Evolutionary conservation across 2,113 vertebrate species (phyloP).

Genomic region (Isichthys henryi): DNA sequence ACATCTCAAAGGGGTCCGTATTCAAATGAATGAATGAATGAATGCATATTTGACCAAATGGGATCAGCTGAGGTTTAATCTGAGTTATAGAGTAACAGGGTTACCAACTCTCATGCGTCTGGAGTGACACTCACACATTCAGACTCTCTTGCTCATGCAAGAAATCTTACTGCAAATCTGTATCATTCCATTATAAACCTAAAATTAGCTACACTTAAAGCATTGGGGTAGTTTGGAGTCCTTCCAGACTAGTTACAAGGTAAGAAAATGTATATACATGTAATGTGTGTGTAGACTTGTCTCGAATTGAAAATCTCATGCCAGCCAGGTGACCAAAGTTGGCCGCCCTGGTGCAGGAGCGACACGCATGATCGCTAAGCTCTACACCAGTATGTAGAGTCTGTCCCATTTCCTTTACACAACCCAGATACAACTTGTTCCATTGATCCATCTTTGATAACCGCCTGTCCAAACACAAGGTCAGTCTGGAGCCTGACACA

Average conservation of each 20-base stretch:
- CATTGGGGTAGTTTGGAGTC: too few species aligned
- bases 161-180: too few species aligned
- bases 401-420: background rate
- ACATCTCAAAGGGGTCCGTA: background rate
- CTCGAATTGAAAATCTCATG: too few species aligned
- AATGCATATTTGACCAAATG: background rate
- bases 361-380: background rate
- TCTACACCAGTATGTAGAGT: background rate
- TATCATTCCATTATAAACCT: too few species aligned
- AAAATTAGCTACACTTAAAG: too few species aligned
- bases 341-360: background rate
- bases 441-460: background rate
- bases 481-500: background rate
- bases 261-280: too few species aligned
- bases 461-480: background rate
- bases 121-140: too few species aligned
- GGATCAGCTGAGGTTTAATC: background rate
- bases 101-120: too few species aligned
- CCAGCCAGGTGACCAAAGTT: too few species aligned
- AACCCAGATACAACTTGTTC: background rate
- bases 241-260: too few species aligned
- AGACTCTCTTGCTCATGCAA: too few species aligned
- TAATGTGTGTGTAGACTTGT: too few species aligned
- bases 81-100: background rate
- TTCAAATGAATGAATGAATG: background rate